Conservation (phyloP, 2,888 invertebrate species). For the Cremastobaeus sp. region DNA sequence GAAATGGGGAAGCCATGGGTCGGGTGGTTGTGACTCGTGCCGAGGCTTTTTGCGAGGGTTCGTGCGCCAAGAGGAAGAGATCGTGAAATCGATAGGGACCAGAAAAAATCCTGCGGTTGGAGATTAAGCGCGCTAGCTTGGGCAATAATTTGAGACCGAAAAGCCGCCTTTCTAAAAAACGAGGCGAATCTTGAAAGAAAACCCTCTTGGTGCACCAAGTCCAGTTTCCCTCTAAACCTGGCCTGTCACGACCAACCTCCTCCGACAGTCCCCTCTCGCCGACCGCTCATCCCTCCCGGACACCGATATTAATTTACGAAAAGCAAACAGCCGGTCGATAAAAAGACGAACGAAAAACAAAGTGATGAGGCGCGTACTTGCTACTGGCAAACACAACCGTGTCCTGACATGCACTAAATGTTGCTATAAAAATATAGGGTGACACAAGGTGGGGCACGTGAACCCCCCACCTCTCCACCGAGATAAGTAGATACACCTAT, state of each 20-base stretch:
- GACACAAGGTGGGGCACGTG: constrained; percentile 52
- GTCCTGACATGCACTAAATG: constrained; percentile 70
- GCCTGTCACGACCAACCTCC: too few relatives aligned
- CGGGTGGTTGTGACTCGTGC: constrained; percentile 26
- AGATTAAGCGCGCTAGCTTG: too few relatives aligned
- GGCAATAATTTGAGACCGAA: too few relatives aligned
- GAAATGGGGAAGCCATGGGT: constrained; percentile 62
- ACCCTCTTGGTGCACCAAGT: too few relatives aligned
- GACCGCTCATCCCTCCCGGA: too few relatives aligned
- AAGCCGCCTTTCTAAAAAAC: too few relatives aligned
- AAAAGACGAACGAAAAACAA: constrained; percentile 12
- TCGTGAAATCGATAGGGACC: constrained; percentile 17
- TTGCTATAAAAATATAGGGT: constrained; percentile 71
- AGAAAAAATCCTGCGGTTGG: constrained; percentile 6
- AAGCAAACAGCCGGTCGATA: too few relatives aligned
- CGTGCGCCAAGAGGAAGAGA: constrained; percentile 7
- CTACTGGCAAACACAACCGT: constrained; percentile 63
- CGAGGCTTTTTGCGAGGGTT: constrained; percentile 24
- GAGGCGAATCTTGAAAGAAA: too few relatives aligned
- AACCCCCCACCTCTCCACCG: constrained; percentile 39
- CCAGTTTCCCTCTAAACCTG: too few relatives aligned
- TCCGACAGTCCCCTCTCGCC: constrained; percentile 21
- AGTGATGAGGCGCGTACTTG: constrained; percentile 32
- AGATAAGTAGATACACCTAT: constrained; percentile 25
- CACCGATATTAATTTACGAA: too few relatives aligned